Base-by-base conservation (phyloP, 2,797 vertebrate species). In the Acanthurus lineatus region DNA sequence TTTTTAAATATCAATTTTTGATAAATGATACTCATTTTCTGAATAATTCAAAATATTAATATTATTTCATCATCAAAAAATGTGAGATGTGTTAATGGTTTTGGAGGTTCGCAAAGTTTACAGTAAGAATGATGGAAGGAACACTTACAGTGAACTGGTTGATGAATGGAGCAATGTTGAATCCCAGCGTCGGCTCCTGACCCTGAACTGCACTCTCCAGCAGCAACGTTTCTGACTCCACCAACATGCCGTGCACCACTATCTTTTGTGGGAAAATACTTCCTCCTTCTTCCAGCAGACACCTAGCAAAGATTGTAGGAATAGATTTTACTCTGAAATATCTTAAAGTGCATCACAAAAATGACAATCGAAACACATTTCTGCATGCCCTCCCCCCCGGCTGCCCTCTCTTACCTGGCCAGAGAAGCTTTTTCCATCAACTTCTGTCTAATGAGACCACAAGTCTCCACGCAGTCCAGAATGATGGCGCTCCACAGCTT, bases 391-490 rank as follows among this genome's bases (percentile, higher is more conserved):
- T 12, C 9, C 15, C 9, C 15, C 8, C 17, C 15, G 15, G 17
- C 4, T 1, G 32, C 54, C 19, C 10, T 12, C 2, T 6, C 32
- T 78, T 70, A 99, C 98, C 98, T 97, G 75, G 97, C 98, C 88
- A 99, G 95, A 2, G 97, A 96, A 2, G 98, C 98, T 88, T 99
- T 99, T 90, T 99, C 98, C 97, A 99, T 97, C 84, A 99, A 89
- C 79, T 98, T 98, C 92, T 99, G 97, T 78, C 98, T 95, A 49
- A 99, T 95, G 63, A 99, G 96, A 22, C 98, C 98, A 51, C 98
- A 98, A 0, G 96, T 96, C 90, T 99, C 98, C 64, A 99, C 94
- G 72, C 98, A 97, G 94, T 99, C 98, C 88, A 99, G 88, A 81
- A 99, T 94, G 78, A 99, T 99, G 92, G 97, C 97, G 45, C 96